Evolutionary conservation across 2,797 vertebrate genomes (phyloP).

Genomic region (Onychomys torridus): DNA sequence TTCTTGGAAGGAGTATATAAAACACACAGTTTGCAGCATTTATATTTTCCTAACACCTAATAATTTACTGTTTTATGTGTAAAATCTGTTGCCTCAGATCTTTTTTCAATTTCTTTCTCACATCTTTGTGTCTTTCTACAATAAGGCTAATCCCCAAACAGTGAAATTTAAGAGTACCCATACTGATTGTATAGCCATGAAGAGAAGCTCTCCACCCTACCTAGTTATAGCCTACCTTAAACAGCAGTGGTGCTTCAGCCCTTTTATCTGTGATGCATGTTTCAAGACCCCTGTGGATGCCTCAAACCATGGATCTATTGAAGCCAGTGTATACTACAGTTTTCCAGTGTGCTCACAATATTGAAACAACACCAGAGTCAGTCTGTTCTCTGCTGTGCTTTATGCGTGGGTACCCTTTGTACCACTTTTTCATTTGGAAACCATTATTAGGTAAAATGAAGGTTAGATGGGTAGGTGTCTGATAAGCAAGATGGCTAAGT

Average conservation of each 20-base stretch:
- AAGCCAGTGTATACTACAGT: not conserved
- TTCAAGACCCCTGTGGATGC: not conserved
- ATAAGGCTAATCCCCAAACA: constrained; percentile 22
- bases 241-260: not conserved
- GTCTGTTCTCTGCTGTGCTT: not conserved
- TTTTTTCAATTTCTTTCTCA: constrained; percentile 74
- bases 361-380: not conserved
- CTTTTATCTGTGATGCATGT: not conserved
- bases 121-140: constrained; percentile 63
- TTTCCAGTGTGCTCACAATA: not conserved
- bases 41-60: constrained; percentile 82
- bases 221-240: not conserved
- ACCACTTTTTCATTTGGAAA: not conserved
- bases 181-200: not conserved
- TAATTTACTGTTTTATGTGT: constrained; percentile 74
- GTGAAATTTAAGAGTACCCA: constrained; percentile 20
- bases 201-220: not conserved
- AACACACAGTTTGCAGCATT: constrained; percentile 82
- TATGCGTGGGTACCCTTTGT: not conserved
- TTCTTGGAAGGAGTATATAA: constrained; percentile 84
- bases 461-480: not conserved
- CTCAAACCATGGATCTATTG: not conserved
- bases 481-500: not conserved
- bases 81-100: constrained; percentile 69
- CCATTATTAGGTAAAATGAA: not conserved